Conservation (phyloP, 2,113 vertebrate genomes). For the Lepidothrix coronata region DNA sequence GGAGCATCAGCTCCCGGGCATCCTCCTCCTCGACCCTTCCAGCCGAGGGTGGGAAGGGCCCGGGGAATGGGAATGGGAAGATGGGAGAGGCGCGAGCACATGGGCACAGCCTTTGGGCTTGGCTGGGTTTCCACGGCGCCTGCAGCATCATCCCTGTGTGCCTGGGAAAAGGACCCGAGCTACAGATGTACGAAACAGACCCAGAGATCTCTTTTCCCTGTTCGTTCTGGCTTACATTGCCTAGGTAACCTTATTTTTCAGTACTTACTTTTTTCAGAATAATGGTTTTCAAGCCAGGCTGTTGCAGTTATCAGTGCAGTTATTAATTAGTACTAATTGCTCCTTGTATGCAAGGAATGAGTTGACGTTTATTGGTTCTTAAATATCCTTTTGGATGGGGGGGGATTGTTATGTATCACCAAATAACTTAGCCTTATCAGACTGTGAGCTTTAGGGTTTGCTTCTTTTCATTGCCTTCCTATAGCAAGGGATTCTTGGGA, state of each 20-base stretch:
- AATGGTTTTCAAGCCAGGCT: background rate
- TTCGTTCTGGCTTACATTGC: background rate
- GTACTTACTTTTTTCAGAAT: accelerated
- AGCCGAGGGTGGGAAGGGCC: background rate
- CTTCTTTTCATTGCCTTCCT: background rate
- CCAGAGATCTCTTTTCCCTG: background rate
- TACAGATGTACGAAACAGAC: background rate
- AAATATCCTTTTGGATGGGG: background rate
- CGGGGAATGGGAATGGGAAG: background rate
- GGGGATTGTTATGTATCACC: accelerated
- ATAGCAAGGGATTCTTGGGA: background rate
- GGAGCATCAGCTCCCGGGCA: background rate
- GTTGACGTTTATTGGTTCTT: background rate
- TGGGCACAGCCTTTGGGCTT: background rate
- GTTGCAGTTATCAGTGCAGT: background rate
- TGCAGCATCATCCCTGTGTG: background rate
- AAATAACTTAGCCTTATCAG: background rate
- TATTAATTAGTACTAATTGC: background rate
- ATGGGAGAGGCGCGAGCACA: background rate
- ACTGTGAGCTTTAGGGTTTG: background rate
- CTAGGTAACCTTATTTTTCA: background rate
- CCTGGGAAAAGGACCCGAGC: background rate
- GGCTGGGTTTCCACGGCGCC: background rate
- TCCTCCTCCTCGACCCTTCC: background rate
- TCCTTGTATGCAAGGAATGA: background rate